These are phyloP conservation scores for Tychaedon coryphoeus DNA, from an alignment of 2,113 vertebrate species.

Conservation along the genomic window DNA sequence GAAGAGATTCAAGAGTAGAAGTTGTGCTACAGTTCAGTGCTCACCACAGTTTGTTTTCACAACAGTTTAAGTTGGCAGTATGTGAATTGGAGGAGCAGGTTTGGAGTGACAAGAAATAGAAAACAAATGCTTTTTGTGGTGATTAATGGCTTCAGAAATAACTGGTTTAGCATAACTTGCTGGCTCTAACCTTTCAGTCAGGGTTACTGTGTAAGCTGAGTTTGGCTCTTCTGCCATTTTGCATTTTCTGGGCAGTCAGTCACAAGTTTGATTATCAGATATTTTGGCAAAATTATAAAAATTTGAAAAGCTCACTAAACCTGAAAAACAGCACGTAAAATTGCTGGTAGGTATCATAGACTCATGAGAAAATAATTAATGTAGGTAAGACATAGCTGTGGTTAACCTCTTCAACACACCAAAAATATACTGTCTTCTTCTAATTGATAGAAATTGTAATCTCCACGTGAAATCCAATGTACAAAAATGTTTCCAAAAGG, in stretches of 20 bases:
- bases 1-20: background rate
- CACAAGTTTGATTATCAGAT: background rate
- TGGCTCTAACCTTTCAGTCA: background rate
- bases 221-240: background rate
- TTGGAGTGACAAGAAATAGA: background rate
- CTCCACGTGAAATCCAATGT: background rate
- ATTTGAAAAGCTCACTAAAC: background rate
- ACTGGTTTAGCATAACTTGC: background rate
- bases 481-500: background rate
- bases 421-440: background rate
- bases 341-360: background rate
- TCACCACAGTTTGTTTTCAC: background rate
- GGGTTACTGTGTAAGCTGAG: background rate
- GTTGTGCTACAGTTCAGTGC: background rate
- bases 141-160: background rate
- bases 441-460: background rate
- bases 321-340: background rate
- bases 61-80: background rate
- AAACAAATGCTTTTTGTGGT: background rate
- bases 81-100: background rate
- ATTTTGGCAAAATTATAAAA: background rate
- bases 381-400: background rate
- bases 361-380: background rate
- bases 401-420: background rate
- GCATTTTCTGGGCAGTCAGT: background rate